Evolutionary conservation across 2,888 invertebrate species (phyloP).

Genomic region (Chloroclystis v-ata): DNA sequence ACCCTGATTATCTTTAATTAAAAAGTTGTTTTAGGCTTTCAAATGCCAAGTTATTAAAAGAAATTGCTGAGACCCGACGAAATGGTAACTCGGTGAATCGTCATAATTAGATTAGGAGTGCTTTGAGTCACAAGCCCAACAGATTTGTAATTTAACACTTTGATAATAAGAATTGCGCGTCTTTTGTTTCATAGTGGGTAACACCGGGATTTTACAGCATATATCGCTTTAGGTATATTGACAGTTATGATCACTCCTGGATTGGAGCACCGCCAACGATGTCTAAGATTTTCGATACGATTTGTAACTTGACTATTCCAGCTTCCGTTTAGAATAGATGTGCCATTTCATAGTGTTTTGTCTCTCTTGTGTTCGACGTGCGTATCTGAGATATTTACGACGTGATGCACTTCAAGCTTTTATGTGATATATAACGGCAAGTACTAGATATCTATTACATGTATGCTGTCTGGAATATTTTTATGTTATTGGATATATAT

Average conservation of each 20-base stretch:
- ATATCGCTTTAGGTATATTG: conserved; percentile 71
- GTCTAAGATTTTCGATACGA: conserved; percentile 70
- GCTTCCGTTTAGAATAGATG: conserved; percentile 73
- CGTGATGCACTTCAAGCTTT: conserved; percentile 53
- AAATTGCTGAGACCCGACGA: conserved; percentile 59
- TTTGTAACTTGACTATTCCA: conserved; percentile 68
- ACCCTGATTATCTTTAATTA: conserved; percentile 72
- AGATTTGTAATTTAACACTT: conserved; percentile 35
- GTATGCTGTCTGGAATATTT: too few relatives aligned
- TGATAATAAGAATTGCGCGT: conserved; percentile 31
- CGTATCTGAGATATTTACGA: conserved; percentile 63
- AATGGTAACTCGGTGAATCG: conserved; percentile 63
- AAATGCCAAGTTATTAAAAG: conserved; percentile 68
- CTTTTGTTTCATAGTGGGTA: conserved; percentile 37
- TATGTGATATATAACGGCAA: conserved; percentile 37
- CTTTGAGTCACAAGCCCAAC: conserved; percentile 42
- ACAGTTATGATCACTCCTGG: conserved; percentile 76
- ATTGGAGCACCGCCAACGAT: conserved; percentile 72
- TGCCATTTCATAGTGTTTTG: conserved; percentile 63
- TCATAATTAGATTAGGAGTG: conserved; percentile 65
- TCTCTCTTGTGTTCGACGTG: conserved; percentile 60
- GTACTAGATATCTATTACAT: too few relatives aligned
- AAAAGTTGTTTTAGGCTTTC: conserved; percentile 68
- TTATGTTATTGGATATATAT: too few relatives aligned
- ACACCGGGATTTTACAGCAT: conserved; percentile 57